phyloP scores from a whole-genome alignment of 64 coral and sea anemone species.

The Dendronephthya gigantea region DNA sequence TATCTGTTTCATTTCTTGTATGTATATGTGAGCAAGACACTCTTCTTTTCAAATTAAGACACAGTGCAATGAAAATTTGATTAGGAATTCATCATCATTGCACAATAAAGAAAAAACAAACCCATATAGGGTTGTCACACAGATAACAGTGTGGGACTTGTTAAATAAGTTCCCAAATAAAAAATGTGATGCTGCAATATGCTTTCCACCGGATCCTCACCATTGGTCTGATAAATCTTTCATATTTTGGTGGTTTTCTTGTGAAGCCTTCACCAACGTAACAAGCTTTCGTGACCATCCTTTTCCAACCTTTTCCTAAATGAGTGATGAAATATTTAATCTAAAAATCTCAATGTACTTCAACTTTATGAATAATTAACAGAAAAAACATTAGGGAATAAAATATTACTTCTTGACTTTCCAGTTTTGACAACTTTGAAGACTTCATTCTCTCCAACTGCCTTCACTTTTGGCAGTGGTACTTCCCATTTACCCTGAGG shows the following conservation, averaged over 20 bases:
- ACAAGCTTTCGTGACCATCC: conserved; percentile 97
- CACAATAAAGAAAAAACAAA: too few species aligned
- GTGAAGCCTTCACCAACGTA: conserved; percentile 98
- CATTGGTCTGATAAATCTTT: conserved; percentile 99
- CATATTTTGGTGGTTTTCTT: conserved; percentile 97
- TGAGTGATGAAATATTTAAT: background rate
- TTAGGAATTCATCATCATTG: too few species aligned
- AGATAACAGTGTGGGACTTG: too few species aligned
- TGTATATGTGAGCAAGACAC: too few species aligned
- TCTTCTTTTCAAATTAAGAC: too few species aligned
- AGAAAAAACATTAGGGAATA: too few species aligned
- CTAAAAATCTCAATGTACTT: too few species aligned
- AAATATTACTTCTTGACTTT: conserved; percentile 63
- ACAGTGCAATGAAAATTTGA: too few species aligned
- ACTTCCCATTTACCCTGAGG: conserved; percentile 93
- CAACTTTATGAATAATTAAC: too few species aligned
- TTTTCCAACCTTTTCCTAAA: conserved; percentile 87
- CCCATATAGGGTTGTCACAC: too few species aligned
- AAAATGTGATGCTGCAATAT: too few species aligned
- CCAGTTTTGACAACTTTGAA: conserved; percentile 96
- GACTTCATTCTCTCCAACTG: conserved; percentile 95
- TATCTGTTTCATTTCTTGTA: background rate
- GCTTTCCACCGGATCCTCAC: conserved; percentile 22
- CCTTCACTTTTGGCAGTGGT: conserved; percentile 84
- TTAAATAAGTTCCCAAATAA: too few species aligned